Evolutionary conservation across 1,140 invertebrate genomes (phyloP).

Genomic region (Ruditapes philippinarum): DNA sequence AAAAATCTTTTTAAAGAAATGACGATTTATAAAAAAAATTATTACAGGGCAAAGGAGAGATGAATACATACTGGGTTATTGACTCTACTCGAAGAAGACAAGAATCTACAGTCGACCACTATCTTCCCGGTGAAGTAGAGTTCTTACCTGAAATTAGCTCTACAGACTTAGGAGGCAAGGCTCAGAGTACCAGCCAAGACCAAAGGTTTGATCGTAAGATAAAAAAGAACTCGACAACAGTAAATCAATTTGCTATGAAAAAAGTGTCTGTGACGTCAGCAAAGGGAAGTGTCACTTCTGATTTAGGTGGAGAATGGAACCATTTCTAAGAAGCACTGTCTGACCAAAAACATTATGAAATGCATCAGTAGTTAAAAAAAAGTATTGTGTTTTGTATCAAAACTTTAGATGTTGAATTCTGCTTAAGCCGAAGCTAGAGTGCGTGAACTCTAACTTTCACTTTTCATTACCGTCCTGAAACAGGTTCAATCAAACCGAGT

Average conservation of each 20-base stretch:
- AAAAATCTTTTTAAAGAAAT: background rate
- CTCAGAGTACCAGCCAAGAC: background rate
- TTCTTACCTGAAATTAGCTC: background rate
- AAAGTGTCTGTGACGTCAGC: background rate
- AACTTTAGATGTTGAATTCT: no score
- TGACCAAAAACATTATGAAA: no score
- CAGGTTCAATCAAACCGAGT: no score
- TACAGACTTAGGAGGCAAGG: background rate
- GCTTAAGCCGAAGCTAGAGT: no score
- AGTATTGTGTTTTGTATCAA: no score
- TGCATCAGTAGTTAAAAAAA: no score
- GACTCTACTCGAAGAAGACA: background rate
- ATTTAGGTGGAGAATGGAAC: no score
- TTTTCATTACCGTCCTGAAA: no score
- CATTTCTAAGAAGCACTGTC: no score
- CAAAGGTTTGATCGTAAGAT: background rate
- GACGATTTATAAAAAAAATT: no score
- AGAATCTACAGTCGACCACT: background rate
- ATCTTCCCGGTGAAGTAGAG: conserved; percentile 26
- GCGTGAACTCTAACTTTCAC: no score
- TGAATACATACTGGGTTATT: conserved; percentile 47
- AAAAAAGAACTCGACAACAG: background rate
- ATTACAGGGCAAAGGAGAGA: conserved; percentile 54
- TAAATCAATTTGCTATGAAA: background rate
- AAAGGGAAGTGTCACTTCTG: background rate